Evolutionary conservation across 2,797 vertebrate species (phyloP).

Genomic region (Coluber constrictor): DNA sequence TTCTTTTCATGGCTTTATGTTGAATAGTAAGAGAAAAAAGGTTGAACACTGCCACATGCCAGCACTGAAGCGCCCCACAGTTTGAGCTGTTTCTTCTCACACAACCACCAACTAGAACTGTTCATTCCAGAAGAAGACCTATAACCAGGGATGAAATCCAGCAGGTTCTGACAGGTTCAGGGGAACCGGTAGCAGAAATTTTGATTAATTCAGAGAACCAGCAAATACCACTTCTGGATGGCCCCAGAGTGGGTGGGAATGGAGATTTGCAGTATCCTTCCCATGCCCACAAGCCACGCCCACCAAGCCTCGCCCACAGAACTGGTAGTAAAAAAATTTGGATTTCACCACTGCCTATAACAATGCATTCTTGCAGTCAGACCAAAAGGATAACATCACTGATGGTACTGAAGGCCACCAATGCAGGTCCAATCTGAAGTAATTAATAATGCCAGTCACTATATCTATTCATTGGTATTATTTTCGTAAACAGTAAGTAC

Average conservation of each 20-base stretch:
- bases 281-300: no score
- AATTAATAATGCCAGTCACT: not conserved
- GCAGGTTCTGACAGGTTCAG: no score
- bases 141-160: no score
- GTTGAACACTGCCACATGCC: not conserved
- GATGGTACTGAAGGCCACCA: not conserved
- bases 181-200: no score
- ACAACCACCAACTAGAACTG: not conserved
- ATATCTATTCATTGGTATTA: not conserved
- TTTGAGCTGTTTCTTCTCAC: not conserved
- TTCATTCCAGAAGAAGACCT: not conserved
- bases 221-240: no score
- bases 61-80: not conserved
- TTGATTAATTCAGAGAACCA: no score
- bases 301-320: no score
- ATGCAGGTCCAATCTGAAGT: not conserved
- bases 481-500: not conserved
- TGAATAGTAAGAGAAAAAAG: not conserved
- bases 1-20: not conserved
- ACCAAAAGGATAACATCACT: not conserved
- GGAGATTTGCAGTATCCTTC: no score
- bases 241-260: no score
- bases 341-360: no score
- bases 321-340: no score
- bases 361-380: not conserved